Base-by-base conservation (phyloP, 2,888 invertebrate genomes). In the Graphium colonna region DNA sequence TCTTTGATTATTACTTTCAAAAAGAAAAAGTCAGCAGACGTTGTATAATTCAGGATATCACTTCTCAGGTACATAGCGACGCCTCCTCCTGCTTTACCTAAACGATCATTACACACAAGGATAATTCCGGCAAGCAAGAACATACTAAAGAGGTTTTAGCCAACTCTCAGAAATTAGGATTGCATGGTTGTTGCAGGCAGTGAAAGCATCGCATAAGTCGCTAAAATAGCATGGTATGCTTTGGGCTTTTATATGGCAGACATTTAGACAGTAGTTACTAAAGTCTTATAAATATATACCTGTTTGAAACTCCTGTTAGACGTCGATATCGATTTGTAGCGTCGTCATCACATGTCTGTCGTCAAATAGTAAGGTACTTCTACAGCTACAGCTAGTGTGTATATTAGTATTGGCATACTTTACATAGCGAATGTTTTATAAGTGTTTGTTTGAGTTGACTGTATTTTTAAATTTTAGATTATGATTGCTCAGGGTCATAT, bases 401-500 rank as follows among this genome's bases (percentile, higher is more conserved):
- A n/a, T n/a, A n/a, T n/a, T n/a, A n/a, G n/a, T n/a, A n/a, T n/a
- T n/a, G n/a, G n/a, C n/a, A n/a, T n/a, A n/a, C n/a, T n/a, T n/a
- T n/a, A n/a, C n/a, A n/a, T n/a, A 72, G 88, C 73, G 73, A 90
- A 90, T 89, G 69, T 87, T 90, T 73, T 90, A 90, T 71, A 90
- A 80, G 67, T 88, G 90, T 76, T 90, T 85, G 82, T 90, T 90
- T 59, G 90, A 90, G 83, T 90, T 90, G 79, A 90, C 90, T 65
- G 90, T 90, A 75, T 90, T 90, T 73, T 90, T 90, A 83, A 90
- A 90, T 69, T 90, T 90, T 78, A 90, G 75, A 77, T 90, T 90
- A 81, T 90, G 90, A 71, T 90, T 90, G 69, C 88, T 88, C 82
- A 90, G 79, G 33, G 90, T 90, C 83, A 90, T 74, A 68, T 90